Base-by-base conservation (phyloP, 2,113 vertebrate species). In the Trinectes maculatus region DNA sequence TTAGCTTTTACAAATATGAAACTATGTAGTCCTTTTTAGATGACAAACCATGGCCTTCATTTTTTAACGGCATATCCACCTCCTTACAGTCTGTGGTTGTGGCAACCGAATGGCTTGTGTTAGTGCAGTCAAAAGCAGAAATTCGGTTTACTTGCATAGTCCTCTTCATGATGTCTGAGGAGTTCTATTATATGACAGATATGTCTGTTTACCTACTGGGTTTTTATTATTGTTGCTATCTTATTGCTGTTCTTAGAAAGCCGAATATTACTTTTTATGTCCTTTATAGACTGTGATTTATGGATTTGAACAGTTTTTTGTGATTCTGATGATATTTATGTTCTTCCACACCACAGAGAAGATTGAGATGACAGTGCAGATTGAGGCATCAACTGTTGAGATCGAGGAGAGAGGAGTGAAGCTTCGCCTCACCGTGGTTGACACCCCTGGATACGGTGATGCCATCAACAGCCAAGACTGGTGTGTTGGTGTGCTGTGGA, bases 401-500 rank as follows among this genome's bases (percentile, higher is more conserved):
- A 97, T 97, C 6, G 96, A 98, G 80, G 96, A 98, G 73, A 91
- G 95, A 43, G 96, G 96, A 13, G 96, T 98, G 55, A 98, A 97
- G 59, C 95, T 98, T 47, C 95, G 96, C 28, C 91, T 98, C 29
- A 98, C 96, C 0, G 96, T 97, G 36, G 96, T 97, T 6, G 96
- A 98, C 81, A 98, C 96, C 9, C 95, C 96, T 7, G 96, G 96
- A 74, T 97, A 96, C 0, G 96, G 96, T 12, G 96, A 98, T 39
- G 95, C 96, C 85, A 97, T 97, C 76, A 95, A 98, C 90, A 97
- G 96, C 88, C 95, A 96, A 74, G 95, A 96, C 90, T 96, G 95
- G 96, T 97, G 88, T 36, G 91, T 84, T 62, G 70, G 34, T 68
- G 49, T 37, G 16, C 8, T 29, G 19, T 46, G 58, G 11, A 40